These are phyloP conservation scores for Phengaris arion DNA, from an alignment of 2,888 invertebrate species.

Conservation along the genomic window DNA sequence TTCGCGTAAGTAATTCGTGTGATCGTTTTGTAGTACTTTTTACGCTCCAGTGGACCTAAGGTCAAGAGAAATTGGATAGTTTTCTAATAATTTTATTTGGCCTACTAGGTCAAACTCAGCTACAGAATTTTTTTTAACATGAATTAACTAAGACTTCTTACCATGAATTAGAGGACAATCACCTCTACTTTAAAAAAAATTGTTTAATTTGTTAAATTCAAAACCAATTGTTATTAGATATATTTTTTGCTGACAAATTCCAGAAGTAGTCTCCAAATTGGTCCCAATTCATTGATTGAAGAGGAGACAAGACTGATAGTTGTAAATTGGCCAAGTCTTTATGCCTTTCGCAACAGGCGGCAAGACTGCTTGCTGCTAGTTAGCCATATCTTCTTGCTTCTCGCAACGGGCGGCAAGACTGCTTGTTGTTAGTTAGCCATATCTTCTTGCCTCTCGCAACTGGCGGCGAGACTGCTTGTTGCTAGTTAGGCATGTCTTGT, in stretches of 20 bases:
- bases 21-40: neutral
- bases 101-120: neutral
- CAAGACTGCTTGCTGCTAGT: too few relatives aligned
- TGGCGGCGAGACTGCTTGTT: too few relatives aligned
- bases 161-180: too few relatives aligned
- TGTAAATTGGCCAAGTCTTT: too few relatives aligned
- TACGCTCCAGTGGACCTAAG: neutral
- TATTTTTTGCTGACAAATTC: neutral
- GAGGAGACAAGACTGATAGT: constrained; percentile 39
- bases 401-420: constrained; percentile 28
- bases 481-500: too few relatives aligned
- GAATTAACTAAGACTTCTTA: neutral
- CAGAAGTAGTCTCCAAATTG: constrained; percentile 51
- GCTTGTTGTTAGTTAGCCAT: too few relatives aligned
- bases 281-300: constrained; percentile 70
- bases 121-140: constrained; percentile 2
- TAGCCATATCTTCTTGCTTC: constrained; percentile 29
- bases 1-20: neutral
- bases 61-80: neutral
- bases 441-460: neutral
- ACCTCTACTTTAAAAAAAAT: neutral
- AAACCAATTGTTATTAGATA: neutral
- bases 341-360: too few relatives aligned
- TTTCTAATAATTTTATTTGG: too few relatives aligned
- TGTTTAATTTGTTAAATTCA: neutral